These are phyloP conservation scores for Gobio occitaniae DNA, from an alignment of 2,797 vertebrate species.

Conservation along the genomic window DNA sequence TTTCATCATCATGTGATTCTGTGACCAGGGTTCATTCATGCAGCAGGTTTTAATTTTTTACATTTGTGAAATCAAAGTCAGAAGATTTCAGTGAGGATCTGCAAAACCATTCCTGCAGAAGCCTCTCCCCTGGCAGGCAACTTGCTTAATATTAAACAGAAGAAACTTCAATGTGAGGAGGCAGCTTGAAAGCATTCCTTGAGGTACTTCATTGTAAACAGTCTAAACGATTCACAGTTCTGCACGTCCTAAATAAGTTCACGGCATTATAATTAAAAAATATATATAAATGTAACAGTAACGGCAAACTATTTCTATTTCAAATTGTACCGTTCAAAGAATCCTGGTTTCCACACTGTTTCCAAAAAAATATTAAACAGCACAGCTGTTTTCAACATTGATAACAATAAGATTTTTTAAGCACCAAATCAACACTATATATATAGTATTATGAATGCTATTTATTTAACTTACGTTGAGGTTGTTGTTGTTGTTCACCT, in stretches of 20 bases:
- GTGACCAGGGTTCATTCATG: not conserved
- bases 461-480: slow-evolving; percentile 72
- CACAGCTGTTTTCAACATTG: too few species aligned
- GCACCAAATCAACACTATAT: not conserved
- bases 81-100: slow-evolving; percentile 27
- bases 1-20: not conserved
- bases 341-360: too few species aligned
- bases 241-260: not conserved
- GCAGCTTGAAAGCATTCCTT: slow-evolving; percentile 8
- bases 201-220: not conserved
- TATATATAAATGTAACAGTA: too few species aligned
- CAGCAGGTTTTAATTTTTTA: slow-evolving; percentile 22
- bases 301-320: too few species aligned
- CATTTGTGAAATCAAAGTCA: slow-evolving; percentile 44
- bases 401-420: too few species aligned
- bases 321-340: too few species aligned
- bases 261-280: not conserved
- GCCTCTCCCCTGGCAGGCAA: slow-evolving; percentile 23
- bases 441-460: not conserved
- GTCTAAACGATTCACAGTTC: not conserved
- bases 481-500: slow-evolving; percentile 33
- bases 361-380: too few species aligned
- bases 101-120: not conserved
- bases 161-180: not conserved
- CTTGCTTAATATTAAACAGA: not conserved